Percentiles rank a stretch among this genome's conserved stretches.
Evolutionary conservation across 1,140 invertebrate species (phyloP).

Genomic region (Cyclina sinensis): DNA sequence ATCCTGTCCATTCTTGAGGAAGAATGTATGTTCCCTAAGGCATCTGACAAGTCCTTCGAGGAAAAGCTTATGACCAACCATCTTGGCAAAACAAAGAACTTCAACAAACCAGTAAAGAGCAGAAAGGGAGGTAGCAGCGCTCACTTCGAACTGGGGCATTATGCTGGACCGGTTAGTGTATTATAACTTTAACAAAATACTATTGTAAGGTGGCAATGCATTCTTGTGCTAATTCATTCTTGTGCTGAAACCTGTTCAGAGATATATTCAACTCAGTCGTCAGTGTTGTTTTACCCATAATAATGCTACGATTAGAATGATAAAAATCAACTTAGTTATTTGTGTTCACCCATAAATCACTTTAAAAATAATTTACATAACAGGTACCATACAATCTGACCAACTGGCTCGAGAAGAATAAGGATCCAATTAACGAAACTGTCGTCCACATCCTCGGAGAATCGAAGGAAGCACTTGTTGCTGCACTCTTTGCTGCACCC

Average conservation of each 20-base stretch:
- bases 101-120: constrained; percentile 97
- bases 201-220: too few relatives aligned
- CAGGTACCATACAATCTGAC: constrained; percentile 97
- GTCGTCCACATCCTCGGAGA: constrained; percentile 83
- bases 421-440: constrained; percentile 98
- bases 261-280: too few relatives aligned
- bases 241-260: too few relatives aligned
- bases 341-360: too few relatives aligned
- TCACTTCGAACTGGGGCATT: constrained; percentile 99
- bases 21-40: constrained; percentile 99
- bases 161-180: constrained; percentile 99
- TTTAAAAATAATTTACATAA: too few relatives aligned
- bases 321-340: too few relatives aligned
- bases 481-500: constrained; percentile 69
- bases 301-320: too few relatives aligned
- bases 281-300: too few relatives aligned
- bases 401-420: constrained; percentile 99
- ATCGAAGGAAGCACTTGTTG: constrained; percentile 78
- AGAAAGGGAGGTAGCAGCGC: constrained; percentile 97
- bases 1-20: constrained; percentile 99
- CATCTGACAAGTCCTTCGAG: constrained; percentile 98
- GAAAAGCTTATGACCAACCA: constrained; percentile 99
- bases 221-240: too few relatives aligned
- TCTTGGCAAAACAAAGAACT: constrained; percentile 99
- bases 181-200: too few relatives aligned